phyloP scores from a whole-genome alignment of 2,888 invertebrate genomes.

The Philaethria dido region DNA sequence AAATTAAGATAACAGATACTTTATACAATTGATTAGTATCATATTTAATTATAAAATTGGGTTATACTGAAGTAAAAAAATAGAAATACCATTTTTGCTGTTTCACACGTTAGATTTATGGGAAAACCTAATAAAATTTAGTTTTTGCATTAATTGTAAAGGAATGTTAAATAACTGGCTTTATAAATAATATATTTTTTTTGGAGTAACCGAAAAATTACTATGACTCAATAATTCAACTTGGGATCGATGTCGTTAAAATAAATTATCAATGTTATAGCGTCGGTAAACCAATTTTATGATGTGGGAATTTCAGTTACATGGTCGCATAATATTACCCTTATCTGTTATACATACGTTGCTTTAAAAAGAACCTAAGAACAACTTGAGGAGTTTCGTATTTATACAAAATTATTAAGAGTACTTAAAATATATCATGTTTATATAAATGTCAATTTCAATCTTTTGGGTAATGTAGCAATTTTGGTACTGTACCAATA shows the following conservation, averaged over 20 bases:
- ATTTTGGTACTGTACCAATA: no score
- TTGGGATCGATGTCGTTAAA: slow-evolving; percentile 71
- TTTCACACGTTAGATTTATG: no score
- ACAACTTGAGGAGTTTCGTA: not conserved
- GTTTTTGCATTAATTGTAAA: no score
- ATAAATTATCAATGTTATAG: slow-evolving; percentile 72
- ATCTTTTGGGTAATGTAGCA: no score
- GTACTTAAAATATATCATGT: not conserved
- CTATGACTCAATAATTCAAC: slow-evolving; percentile 71
- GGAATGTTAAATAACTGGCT: no score
- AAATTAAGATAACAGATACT: no score
- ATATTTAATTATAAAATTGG: no score
- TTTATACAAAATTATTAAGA: not conserved
- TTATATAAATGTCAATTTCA: no score
- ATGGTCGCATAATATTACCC: slow-evolving; percentile 57
- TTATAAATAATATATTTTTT: not conserved
- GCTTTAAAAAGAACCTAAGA: slow-evolving; percentile 40
- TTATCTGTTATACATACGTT: slow-evolving; percentile 52
- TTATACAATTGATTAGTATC: no score
- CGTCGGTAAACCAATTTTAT: slow-evolving; percentile 68
- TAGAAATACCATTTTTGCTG: no score
- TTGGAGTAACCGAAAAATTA: slow-evolving; percentile 55
- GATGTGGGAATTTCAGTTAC: slow-evolving; percentile 71
- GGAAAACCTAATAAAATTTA: no score
- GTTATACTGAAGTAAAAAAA: no score